Conservation (phyloP, 2,888 invertebrate genomes). For the Pheosia gnoma region DNA sequence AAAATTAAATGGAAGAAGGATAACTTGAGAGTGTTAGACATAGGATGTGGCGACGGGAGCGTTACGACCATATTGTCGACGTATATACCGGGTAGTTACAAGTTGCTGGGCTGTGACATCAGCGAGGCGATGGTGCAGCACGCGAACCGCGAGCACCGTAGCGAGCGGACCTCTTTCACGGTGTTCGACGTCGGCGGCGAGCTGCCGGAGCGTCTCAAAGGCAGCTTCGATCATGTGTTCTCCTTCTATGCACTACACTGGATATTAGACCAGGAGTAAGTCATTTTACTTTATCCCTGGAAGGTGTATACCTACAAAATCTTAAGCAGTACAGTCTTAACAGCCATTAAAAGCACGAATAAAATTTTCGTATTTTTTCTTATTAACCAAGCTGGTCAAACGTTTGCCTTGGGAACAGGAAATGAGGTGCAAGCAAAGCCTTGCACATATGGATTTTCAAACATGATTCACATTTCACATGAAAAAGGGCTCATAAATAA, state of each 20-base stretch:
- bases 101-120: conserved; percentile 8
- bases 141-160: conserved; percentile 7
- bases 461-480: too few relatives aligned
- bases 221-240: conserved; percentile 13
- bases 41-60: conserved; percentile 23
- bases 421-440: too few relatives aligned
- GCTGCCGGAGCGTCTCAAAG: conserved; percentile 9
- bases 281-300: background rate
- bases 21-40: conserved; percentile 10
- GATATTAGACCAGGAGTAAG: conserved; percentile 16
- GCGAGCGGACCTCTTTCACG: conserved; percentile 7
- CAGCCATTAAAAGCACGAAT: too few relatives aligned
- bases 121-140: conserved; percentile 9
- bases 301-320: too few relatives aligned
- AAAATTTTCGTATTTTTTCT: too few relatives aligned
- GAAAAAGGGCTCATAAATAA: too few relatives aligned
- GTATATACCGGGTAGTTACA: conserved; percentile 10
- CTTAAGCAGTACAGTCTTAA: too few relatives aligned
- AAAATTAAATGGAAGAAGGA: conserved; percentile 11
- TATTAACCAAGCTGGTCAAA: too few relatives aligned
- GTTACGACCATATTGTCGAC: conserved; percentile 13
- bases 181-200: conserved; percentile 8
- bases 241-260: conserved; percentile 15
- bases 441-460: too few relatives aligned
- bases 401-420: too few relatives aligned